These are phyloP conservation scores for Premnoplex brunnescens DNA, from an alignment of 2,797 vertebrate genomes.

Conservation along the genomic window DNA sequence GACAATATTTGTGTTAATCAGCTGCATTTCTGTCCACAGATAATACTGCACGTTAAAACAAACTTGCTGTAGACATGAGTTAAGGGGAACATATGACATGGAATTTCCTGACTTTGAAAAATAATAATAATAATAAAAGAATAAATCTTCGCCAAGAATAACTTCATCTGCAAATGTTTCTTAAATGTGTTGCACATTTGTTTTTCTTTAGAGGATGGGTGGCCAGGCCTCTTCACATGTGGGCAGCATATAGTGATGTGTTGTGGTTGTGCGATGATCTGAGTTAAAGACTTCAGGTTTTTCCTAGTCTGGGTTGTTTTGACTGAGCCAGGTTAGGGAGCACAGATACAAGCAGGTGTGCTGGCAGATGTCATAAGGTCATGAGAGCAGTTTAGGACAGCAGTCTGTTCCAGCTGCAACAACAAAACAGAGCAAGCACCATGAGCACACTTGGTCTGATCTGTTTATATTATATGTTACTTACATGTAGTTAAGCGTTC, in stretches of 20 bases:
- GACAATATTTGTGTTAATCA: constrained; percentile 17
- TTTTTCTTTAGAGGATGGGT: constrained; percentile 44
- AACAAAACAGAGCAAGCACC: background rate
- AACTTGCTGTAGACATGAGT: background rate
- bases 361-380: background rate
- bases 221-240: constrained; percentile 17
- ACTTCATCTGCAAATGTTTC: constrained; percentile 22
- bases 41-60: background rate
- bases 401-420: constrained; percentile 30
- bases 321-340: background rate
- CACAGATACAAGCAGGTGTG: background rate
- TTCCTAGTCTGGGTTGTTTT: background rate
- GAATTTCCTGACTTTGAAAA: background rate
- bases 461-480: background rate
- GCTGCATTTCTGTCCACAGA: background rate
- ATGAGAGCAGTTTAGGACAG: background rate
- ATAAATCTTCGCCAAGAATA: constrained; percentile 15
- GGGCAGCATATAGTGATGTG: background rate
- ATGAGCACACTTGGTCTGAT: background rate
- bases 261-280: background rate
- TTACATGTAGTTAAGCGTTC: background rate
- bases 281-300: background rate
- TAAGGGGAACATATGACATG: background rate
- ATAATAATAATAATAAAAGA: background rate
- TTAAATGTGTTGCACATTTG: constrained; percentile 24